Evolutionary conservation across 2,113 vertebrate genomes (phyloP).

Genomic region (Antechinus flavipes): DNA sequence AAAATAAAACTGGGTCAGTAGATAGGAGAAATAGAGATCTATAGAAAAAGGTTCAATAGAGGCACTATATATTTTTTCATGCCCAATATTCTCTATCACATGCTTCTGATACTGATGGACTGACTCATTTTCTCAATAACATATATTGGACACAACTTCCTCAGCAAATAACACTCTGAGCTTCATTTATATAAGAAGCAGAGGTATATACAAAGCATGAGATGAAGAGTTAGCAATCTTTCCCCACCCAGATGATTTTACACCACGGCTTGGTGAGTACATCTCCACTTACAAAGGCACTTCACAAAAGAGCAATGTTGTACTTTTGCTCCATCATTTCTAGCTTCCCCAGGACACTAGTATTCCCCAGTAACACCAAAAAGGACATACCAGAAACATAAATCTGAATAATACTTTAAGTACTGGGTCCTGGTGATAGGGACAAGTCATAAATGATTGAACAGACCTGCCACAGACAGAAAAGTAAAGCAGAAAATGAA

Average conservation of each 20-base stretch:
- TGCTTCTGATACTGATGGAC: neutral
- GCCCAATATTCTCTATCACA: neutral
- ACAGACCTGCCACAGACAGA: neutral
- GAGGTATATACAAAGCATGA: neutral
- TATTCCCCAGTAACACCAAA: neutral
- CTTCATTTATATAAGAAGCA: neutral
- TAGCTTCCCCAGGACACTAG: neutral
- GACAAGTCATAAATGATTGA: neutral
- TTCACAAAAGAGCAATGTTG: neutral
- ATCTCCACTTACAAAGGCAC: neutral
- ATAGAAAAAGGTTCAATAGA: neutral
- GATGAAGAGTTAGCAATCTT: neutral
- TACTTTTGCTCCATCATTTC: neutral
- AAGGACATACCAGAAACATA: neutral
- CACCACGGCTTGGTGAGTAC: neutral
- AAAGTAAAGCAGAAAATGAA: neutral
- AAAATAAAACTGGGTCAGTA: neutral
- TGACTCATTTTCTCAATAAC: neutral
- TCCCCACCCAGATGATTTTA: neutral
- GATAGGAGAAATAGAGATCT: constrained; percentile 5
- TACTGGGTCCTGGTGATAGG: neutral
- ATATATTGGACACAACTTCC: neutral
- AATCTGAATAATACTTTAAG: neutral
- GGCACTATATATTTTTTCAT: neutral
- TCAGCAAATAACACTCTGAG: neutral